Base-by-base conservation (phyloP, 2,113 vertebrate species). In the Osmerus eperlanus region DNA sequence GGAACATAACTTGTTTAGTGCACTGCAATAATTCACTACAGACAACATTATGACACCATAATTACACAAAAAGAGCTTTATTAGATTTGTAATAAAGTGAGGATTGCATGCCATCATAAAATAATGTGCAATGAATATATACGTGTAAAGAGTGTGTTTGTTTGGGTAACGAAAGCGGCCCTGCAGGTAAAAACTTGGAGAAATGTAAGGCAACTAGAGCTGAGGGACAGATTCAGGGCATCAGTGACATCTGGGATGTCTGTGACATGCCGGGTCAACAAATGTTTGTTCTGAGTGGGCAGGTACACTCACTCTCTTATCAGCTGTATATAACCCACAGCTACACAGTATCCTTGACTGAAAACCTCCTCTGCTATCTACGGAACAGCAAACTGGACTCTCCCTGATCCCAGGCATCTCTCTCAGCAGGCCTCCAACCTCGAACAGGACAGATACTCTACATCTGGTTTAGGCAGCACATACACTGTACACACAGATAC, bases 221-320 rank as follows among this genome's bases (percentile, higher is more conserved):
- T 36, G 32, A 36, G 32, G 32, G 41, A 47, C 25, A 58, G 4
- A 75, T 75, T 82, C 25, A 59, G 8, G 61, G 41, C 41, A 47
- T 47, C 41, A 47, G 41, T 47, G 41, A 47, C 41, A 47, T 47
- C 9, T 47, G 41, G 41, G 41, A 11, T 47, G 7, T 47, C 41
- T 12, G 5, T 47, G 41, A 12, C 41, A 47, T 47, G 5, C 41
- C 41, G 52, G 41, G 71, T 3, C 58, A 64, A 67, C 66, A 76
- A 77, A 79, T 70, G 59, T 2, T 41, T 67, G 75, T 81, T 65
- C 75, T 36, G 69, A 71, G 82, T 75, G 72, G 8, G 9, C 75
- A 86, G 78, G 81, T 80, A 71, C 62, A 75, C 77, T 85, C 67
- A 81, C 68, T 85, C 63, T 78, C 68, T 86, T 81, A 90, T 89